Base-by-base conservation (phyloP, 2,888 invertebrate species). In the Rhopalosiphum nymphaeae region DNA sequence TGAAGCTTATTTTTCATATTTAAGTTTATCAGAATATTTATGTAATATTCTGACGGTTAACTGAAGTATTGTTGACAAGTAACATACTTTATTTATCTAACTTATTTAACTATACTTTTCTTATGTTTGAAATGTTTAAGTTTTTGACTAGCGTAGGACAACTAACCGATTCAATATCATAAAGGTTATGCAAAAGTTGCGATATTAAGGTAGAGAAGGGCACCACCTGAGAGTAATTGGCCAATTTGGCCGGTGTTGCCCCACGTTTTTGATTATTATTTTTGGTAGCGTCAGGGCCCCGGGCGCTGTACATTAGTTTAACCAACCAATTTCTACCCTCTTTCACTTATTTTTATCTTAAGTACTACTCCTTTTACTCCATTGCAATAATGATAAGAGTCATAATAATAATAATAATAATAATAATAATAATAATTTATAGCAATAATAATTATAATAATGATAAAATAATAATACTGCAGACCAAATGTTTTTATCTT, bases 191-290 rank as follows among this genome's bases (percentile, higher is more conserved):
- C 87, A 67, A 67, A 92, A 92, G 86, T 87, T 67, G 85, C 10
- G 44, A 42, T 85, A 93, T 93, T 93, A 90, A 44, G 56, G 53
- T 11, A 29, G 84, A 44, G 84, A 89, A 29, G 89, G 25, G 57
- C 93, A 57, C 93, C 93, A 93, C 93, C 93, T 93, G 93, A 93
- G 84, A 93, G 90, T 93, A 93, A 93, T 93, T 93, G 93, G 93
- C 89, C 93, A 93, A 93, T 93, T 93, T 85, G 25, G 89, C 57
- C 85, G 89, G 84, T 87, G 92, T 92, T 92, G 44, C 49, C 61
- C 61, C 42, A 49, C 36, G 87, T 90, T 92, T 92, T 89, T 89
- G 49, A 89, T 93, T 89, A 44, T 93, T 93, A 84, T 93, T 93
- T 78, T 92, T 25, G 36, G 89, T 49, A 88, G 88, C 57, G 16